Evolutionary conservation across 2,888 invertebrate genomes (phyloP), one percentile per base, ranked within the genome.

Genomic region (Callimorpha dominula): DNA sequence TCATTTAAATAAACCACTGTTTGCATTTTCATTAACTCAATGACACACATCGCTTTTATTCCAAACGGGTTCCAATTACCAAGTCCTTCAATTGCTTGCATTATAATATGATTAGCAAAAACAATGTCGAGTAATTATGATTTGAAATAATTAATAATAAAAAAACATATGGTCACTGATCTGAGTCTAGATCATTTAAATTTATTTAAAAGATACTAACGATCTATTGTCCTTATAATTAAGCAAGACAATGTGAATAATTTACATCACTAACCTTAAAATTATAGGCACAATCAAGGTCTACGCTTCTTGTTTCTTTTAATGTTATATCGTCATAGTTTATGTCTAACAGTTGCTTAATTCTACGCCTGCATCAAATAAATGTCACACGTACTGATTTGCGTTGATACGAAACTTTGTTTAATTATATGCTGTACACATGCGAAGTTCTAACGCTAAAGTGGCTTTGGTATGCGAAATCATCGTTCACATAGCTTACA

Each of bases 221-320:
- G 49, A 60, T 60, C 43, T 64, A 74, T 77, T 74, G 72, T 71
- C 63, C 15, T 62, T 69, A 64, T 60, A 74, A 60, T 50, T 65
- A 52, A 63, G 52, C 42, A 68, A 74, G 71, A 79, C 75, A 75
- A 73, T 73, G 80, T 82, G 88, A 83, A 84, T 86, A 85, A 87
- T 81, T 89, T 84, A 84, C 87, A 85, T 88, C 87, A 87, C 82
- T 83, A 80, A 75, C 76, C 75, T 85, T 85, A 85, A 88, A 85
- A 87, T 88, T 84, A 88, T 78, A 79, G 69, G 76, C 72, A 81
- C 83, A 83, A 80, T 84, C 82, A 85, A 85, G 80, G 81, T 80
- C 85, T 78, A 79, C 77, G 84, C 80, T 81, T 76, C 81, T 81
- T 81, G 74, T 74, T 73, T 31, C 15, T 81, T 87, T 88, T 87